Conservation (phyloP, 30 jellyfish, hydroid and myxozoan species). For the Aurelia sp. region DNA sequence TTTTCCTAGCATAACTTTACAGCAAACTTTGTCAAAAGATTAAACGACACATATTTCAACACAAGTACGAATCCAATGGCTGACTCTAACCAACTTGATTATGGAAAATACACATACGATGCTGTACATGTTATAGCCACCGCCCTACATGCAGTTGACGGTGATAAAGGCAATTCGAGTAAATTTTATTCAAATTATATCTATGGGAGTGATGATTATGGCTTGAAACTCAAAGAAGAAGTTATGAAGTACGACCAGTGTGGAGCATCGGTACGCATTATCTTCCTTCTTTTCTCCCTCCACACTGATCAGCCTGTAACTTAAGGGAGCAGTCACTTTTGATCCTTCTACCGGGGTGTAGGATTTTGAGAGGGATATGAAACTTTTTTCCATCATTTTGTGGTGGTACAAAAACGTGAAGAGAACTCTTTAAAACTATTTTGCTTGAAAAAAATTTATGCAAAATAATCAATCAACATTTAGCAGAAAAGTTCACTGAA, state of each 20-base stretch:
- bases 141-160: conserved; percentile 51
- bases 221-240: conserved; percentile 18
- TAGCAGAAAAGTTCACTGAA: too few species aligned
- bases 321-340: too few species aligned
- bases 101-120: conserved; percentile 70
- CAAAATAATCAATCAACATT: too few species aligned
- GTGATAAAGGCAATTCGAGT: conserved; percentile 43
- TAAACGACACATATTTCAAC: conserved; percentile 51
- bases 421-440: too few species aligned
- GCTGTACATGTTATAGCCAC: conserved; percentile 69
- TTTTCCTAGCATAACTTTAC: conserved; percentile 34
- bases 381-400: too few species aligned
- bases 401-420: too few species aligned
- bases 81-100: neutral
- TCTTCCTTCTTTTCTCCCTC: neutral
- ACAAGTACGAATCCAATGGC: conserved; percentile 36
- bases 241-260: conserved; percentile 41
- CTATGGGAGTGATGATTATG: conserved; percentile 67
- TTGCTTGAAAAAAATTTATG: too few species aligned
- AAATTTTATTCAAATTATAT: conserved; percentile 20
- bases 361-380: too few species aligned
- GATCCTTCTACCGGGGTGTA: too few species aligned
- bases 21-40: conserved; percentile 12
- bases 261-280: conserved; percentile 78
- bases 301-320: too few species aligned